Percentiles rank a stretch among this genome's conserved stretches.
Conservation (phyloP, 2,888 invertebrate genomes). For the Acrobasis repandana region DNA sequence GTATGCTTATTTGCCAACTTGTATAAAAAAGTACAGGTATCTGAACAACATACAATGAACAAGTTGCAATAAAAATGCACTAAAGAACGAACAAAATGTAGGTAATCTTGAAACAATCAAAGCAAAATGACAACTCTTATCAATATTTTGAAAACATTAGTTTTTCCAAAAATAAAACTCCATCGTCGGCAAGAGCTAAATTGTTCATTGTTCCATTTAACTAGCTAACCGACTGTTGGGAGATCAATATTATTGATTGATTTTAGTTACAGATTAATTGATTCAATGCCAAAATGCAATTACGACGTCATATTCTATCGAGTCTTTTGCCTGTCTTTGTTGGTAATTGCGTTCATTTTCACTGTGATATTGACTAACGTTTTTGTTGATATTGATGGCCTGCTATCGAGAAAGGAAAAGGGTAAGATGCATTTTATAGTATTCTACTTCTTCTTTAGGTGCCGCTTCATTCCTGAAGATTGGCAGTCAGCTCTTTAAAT, state of each 20-base stretch:
- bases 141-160: not conserved
- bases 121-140: not conserved
- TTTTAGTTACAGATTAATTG: not conserved
- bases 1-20: too few species aligned
- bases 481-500: too few species aligned
- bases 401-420: slow-evolving; percentile 50
- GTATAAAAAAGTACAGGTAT: too few species aligned
- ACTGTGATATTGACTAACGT: slow-evolving; percentile 68
- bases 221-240: not conserved
- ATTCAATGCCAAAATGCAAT: slow-evolving; percentile 62
- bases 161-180: not conserved
- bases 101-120: not conserved
- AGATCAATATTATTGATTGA: not conserved
- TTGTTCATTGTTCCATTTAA: slow-evolving; percentile 5
- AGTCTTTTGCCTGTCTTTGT: slow-evolving; percentile 61
- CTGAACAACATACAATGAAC: not conserved
- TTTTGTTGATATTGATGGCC: slow-evolving; percentile 67
- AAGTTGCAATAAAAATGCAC: not conserved
- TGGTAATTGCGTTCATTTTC: slow-evolving; percentile 60
- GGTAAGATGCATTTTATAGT: slow-evolving; percentile 33
- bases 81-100: slow-evolving; percentile 3
- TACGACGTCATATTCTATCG: slow-evolving; percentile 66
- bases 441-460: too few species aligned
- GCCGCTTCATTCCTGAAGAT: too few species aligned
- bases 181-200: not conserved